Conservation (phyloP, 2,888 invertebrate genomes). For the Siphlonurus alternatus region DNA sequence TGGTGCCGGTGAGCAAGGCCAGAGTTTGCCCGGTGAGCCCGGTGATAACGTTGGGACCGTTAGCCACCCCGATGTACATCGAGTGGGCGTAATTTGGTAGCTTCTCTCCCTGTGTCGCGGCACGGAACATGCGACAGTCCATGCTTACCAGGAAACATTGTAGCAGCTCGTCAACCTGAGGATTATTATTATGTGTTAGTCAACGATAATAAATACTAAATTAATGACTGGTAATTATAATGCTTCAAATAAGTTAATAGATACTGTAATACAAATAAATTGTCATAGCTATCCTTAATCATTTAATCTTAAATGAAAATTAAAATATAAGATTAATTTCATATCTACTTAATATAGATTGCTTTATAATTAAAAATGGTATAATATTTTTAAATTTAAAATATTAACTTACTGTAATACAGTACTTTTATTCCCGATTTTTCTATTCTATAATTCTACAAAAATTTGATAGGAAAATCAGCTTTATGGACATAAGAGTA, state of each 20-base stretch:
- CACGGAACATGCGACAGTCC: slow-evolving; percentile 46
- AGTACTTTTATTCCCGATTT: too few species aligned
- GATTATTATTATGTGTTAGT: slow-evolving; percentile 4
- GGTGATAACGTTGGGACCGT: slow-evolving; percentile 31
- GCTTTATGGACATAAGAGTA: too few species aligned
- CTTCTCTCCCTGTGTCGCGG: slow-evolving; percentile 31
- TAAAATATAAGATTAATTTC: too few species aligned
- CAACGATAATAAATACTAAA: neutral
- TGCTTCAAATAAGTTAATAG: neutral
- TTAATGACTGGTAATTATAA: neutral
- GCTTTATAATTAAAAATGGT: too few species aligned
- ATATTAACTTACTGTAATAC: too few species aligned
- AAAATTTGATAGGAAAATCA: too few species aligned
- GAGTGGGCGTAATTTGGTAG: slow-evolving; percentile 28
- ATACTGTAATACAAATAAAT: too few species aligned
- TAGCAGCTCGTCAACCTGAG: slow-evolving; percentile 52
- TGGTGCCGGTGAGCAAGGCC: slow-evolving; percentile 41
- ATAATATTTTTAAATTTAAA: too few species aligned
- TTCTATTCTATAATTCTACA: too few species aligned
- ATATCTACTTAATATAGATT: too few species aligned
- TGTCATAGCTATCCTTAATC: too few species aligned
- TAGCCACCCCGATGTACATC: slow-evolving; percentile 45
- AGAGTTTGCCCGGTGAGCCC: slow-evolving; percentile 41
- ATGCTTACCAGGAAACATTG: slow-evolving; percentile 58
- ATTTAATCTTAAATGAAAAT: too few species aligned